Percentiles rank a stretch among this genome's conserved stretches.
Evolutionary conservation across 2,888 invertebrate genomes (phyloP).

Genomic region (Dioctria rufipes): DNA sequence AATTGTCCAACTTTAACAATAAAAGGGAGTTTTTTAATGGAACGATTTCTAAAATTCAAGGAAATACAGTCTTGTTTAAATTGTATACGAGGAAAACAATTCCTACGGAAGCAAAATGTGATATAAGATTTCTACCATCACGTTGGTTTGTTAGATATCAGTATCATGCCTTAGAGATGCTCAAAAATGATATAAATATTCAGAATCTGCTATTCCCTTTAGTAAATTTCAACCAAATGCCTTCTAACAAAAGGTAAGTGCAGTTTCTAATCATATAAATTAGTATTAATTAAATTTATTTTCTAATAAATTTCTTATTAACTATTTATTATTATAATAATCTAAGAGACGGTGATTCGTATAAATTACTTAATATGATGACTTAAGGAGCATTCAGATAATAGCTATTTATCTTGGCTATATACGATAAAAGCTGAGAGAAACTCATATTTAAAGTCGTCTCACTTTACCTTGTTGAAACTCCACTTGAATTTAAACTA

Average conservation of each 20-base stretch:
- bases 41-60: constrained; percentile 35
- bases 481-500: too few species aligned
- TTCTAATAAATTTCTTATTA: too few species aligned
- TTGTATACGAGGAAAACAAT: neutral
- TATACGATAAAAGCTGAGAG: too few species aligned
- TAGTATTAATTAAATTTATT: too few species aligned
- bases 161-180: constrained; percentile 64
- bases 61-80: constrained; percentile 45
- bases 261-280: neutral
- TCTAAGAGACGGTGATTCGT: too few species aligned
- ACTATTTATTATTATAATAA: too few species aligned
- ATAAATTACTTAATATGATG: too few species aligned
- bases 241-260: constrained; percentile 37
- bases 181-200: constrained; percentile 55
- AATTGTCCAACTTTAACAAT: too few species aligned
- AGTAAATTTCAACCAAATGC: constrained; percentile 7
- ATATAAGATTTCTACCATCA: constrained; percentile 64
- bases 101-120: constrained; percentile 53
- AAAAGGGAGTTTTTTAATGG: neutral
- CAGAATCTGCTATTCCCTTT: constrained; percentile 48
- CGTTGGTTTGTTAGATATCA: constrained; percentile 65
- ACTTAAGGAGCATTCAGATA: too few species aligned
- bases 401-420: too few species aligned
- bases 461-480: too few species aligned
- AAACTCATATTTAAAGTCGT: too few species aligned